Conservation (phyloP, 2,888 invertebrate genomes). For the Acanthosepion pharaonis region DNA sequence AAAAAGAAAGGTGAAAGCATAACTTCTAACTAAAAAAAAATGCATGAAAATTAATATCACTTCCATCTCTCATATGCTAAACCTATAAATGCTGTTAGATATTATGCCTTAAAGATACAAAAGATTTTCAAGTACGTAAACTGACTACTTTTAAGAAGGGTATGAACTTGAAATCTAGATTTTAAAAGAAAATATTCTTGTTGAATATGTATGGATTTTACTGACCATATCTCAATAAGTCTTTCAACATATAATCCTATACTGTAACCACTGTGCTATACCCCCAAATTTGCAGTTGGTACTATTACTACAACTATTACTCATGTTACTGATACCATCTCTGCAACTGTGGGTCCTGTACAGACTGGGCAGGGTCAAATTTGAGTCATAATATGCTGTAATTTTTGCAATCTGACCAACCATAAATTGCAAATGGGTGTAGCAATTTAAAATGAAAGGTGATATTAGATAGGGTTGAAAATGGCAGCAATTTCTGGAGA, state of each 20-base stretch:
- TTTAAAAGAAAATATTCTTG: no score
- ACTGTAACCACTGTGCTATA: neutral
- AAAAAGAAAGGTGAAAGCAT: no score
- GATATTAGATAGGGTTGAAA: neutral
- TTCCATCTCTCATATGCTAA: no score
- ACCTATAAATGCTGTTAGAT: no score
- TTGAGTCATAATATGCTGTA: neutral
- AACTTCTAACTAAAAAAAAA: no score
- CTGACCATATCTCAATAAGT: neutral
- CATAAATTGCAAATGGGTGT: neutral
- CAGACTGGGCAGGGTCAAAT: neutral
- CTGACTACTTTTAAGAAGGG: no score
- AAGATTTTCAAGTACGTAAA: no score
- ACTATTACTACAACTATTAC: neutral
- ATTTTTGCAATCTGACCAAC: neutral
- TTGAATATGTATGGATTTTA: neutral
- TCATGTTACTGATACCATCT: neutral
- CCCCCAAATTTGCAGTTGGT: no score
- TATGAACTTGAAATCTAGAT: no score
- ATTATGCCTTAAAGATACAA: no score
- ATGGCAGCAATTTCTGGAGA: neutral
- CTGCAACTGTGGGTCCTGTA: neutral
- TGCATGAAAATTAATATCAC: no score
- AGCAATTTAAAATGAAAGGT: slow-evolving; percentile 1
- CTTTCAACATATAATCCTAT: neutral